Evolutionary conservation across 2,888 invertebrate genomes (phyloP), one percentile per base, ranked within the genome.

Genomic region (Acleris holmiana): DNA sequence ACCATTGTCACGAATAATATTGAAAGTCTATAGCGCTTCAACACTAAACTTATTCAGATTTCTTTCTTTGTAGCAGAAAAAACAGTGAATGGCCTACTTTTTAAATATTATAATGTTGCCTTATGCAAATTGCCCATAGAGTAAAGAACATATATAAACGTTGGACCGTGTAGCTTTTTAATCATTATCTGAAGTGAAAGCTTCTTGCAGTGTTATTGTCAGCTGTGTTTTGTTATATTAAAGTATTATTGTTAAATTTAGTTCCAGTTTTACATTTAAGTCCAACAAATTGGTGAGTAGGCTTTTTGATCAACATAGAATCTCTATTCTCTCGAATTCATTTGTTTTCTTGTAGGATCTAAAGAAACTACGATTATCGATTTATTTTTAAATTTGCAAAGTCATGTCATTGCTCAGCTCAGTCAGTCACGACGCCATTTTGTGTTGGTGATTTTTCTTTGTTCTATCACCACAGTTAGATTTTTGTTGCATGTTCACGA

Each of bases 371-470:
- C 18, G 15, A 17, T 46, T 1, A 54, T 64, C 48, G 35, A 25
- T 48, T 19, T 25, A 17, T 59, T 60, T 29, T 29, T 7, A 29
- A 29, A 29, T 29, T 29, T n/a, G 51, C 48, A 8, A 29, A 57
- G 59, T 50, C 59, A 67, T 59, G 54, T 40, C 59, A 19, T 64
- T 40, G 46, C 15, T 53, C 44, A n/a, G 5, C 35, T 44, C 44
- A 6, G n/a, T 44, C 19, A 17, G 2, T n/a, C 15, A 15, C 67
- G 88, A 83, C 89, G 89, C 89, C 89, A 90, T 90, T 88, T 90
- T 90, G 88, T 87, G 78, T 71, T 80, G 82, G 75, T 80, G 84
- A 85, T 80, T 72, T 80, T 85, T 85, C 88, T 87, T 88, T 88
- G 86, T 89, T 85, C 84, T 78, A 54, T 44, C 44, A 46, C 21